Conservation (phyloP, 2,797 vertebrate genomes). For the Tragopan temminckii region DNA sequence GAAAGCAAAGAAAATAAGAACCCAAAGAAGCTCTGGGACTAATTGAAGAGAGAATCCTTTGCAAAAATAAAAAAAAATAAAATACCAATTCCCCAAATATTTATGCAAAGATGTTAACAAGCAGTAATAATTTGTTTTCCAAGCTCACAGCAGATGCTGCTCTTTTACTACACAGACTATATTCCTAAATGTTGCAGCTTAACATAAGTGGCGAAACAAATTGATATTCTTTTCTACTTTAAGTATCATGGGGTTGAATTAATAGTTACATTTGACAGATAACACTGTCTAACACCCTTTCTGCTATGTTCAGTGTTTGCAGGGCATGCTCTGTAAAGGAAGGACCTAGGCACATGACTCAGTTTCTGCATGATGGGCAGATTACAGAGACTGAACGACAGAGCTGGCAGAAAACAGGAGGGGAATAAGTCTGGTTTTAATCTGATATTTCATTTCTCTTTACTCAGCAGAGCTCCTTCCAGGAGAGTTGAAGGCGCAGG, state of each 20-base stretch:
- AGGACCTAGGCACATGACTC: background rate
- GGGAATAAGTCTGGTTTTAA: background rate
- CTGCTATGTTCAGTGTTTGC: background rate
- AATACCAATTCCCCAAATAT: background rate
- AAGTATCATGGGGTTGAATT: background rate
- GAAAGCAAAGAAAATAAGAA: background rate
- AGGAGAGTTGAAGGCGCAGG: background rate
- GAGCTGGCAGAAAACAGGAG: background rate
- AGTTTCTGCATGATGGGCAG: background rate
- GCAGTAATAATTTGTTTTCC: conserved; percentile 5
- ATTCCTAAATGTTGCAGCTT: conserved; percentile 8
- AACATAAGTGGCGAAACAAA: background rate
- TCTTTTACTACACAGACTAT: background rate
- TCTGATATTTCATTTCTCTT: background rate
- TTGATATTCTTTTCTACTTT: background rate
- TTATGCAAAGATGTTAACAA: background rate
- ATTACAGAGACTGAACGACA: background rate
- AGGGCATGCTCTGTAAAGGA: background rate
- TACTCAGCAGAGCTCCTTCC: background rate
- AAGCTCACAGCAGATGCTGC: background rate
- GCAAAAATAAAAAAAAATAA: background rate
- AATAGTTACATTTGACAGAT: conserved; percentile 20
- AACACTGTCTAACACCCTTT: background rate
- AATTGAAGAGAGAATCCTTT: background rate
- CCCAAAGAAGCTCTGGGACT: background rate